These are phyloP conservation scores for Teleogryllus occipitalis DNA, from an alignment of 1,140 invertebrate species.

Conservation along the genomic window DNA sequence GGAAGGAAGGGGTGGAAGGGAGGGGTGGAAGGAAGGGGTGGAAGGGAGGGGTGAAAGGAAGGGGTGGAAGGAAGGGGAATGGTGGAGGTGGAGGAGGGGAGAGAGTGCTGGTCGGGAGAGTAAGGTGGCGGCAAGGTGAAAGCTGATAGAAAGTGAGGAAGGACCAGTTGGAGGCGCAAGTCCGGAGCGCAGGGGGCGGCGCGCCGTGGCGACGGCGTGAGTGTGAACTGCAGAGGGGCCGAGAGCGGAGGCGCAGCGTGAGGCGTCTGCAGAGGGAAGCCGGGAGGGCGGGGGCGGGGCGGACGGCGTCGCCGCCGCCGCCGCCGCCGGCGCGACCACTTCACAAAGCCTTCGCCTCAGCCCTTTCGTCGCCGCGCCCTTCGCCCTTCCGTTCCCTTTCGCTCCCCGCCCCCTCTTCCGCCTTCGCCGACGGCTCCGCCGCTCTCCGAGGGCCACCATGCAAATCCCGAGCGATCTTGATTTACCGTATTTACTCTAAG, in stretches of 20 bases:
- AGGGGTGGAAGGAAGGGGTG: background rate
- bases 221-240: no score
- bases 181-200: no score
- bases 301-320: no score
- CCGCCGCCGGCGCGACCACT: background rate
- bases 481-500: slow-evolving; percentile 1
- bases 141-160: background rate
- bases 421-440: background rate
- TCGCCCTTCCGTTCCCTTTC: background rate
- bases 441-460: background rate
- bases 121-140: background rate
- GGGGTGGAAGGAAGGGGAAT: no score
- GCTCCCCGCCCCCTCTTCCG: background rate
- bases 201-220: no score
- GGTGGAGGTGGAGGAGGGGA: no score
- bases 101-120: no score
- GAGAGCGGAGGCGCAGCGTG: background rate
- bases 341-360: background rate
- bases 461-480: background rate
- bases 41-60: background rate
- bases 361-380: background rate
- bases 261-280: background rate
- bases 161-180: background rate
- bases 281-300: background rate
- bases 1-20: no score